Evolutionary conservation across 2,888 invertebrate genomes (phyloP).

Genomic region (Cataglyphis cursor): DNA sequence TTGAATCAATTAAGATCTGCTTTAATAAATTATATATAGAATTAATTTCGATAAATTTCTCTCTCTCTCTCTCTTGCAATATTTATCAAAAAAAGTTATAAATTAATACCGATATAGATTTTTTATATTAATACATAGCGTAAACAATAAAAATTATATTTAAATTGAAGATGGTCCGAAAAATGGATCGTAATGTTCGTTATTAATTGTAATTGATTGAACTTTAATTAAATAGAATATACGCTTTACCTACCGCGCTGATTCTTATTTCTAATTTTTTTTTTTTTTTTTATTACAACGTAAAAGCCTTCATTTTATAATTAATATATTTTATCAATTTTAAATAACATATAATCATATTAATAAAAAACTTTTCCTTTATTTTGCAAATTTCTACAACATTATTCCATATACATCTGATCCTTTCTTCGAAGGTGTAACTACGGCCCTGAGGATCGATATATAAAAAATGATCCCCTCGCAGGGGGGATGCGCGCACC

Average conservation of each 20-base stretch:
- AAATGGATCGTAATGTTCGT: too few species aligned
- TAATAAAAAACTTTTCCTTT: neutral
- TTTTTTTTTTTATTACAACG: too few species aligned
- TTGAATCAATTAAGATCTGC: neutral
- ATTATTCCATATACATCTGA: neutral
- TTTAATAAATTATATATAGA: neutral
- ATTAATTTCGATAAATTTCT: neutral
- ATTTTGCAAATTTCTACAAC: neutral
- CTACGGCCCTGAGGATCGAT: constrained; percentile 26
- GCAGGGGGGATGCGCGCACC: neutral
- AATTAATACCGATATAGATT: neutral
- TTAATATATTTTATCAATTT: neutral
- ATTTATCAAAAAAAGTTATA: neutral
- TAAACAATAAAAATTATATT: too few species aligned
- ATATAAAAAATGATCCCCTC: constrained; percentile 56
- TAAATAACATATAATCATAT: neutral
- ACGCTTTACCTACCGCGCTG: too few species aligned
- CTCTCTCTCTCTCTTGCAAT: neutral
- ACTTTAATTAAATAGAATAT: too few species aligned
- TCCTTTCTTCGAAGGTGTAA: neutral
- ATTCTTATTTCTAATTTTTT: too few species aligned
- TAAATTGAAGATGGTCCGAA: too few species aligned
- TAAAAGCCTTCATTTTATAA: too few species aligned
- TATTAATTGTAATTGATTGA: too few species aligned
- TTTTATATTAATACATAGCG: neutral